Evolutionary conservation across 1,140 invertebrate species (phyloP).

Genomic region (Drosophila pectinifera): DNA sequence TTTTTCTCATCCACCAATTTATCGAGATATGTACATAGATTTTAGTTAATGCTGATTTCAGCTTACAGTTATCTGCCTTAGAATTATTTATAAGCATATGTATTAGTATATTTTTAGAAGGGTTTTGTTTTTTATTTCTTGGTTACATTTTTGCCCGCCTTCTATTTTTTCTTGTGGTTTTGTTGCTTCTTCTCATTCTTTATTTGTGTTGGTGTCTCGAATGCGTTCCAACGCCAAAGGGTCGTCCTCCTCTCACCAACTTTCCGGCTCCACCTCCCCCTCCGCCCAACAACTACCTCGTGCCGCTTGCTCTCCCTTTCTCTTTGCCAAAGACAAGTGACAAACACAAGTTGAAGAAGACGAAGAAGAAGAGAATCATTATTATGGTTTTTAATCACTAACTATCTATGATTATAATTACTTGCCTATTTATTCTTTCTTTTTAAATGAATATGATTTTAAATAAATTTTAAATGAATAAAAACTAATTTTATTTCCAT

Average conservation of each 20-base stretch:
- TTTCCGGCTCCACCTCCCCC: constrained; percentile 1
- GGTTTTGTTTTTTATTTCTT: constrained; percentile 8
- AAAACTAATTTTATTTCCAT: too few species aligned
- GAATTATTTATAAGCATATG: too few species aligned
- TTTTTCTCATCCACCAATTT: neutral
- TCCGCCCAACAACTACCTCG: constrained; percentile 10
- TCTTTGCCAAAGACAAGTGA: constrained; percentile 63
- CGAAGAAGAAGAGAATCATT: constrained; percentile 10
- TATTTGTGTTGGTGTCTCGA: constrained; percentile 44
- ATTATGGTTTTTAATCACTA: too few species aligned
- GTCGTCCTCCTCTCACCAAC: constrained; percentile 49
- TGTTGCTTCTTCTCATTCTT: constrained; percentile 11
- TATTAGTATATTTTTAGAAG: constrained; percentile 2
- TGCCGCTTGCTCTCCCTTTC: constrained; percentile 31
- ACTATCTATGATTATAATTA: too few species aligned
- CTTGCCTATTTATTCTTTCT: too few species aligned
- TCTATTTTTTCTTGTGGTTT: constrained; percentile 16
- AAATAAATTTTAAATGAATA: too few species aligned
- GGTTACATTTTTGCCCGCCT: constrained; percentile 16
- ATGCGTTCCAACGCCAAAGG: constrained; percentile 77
- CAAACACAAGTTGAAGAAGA: constrained; percentile 49
- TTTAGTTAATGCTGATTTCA: too few species aligned
- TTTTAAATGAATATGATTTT: too few species aligned
- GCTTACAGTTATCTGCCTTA: too few species aligned
- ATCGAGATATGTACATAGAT: neutral